Percentiles rank a stretch among this genome's conserved stretches.
Conservation (phyloP, 1,140 invertebrate species). For the Lethocerus indicus region DNA sequence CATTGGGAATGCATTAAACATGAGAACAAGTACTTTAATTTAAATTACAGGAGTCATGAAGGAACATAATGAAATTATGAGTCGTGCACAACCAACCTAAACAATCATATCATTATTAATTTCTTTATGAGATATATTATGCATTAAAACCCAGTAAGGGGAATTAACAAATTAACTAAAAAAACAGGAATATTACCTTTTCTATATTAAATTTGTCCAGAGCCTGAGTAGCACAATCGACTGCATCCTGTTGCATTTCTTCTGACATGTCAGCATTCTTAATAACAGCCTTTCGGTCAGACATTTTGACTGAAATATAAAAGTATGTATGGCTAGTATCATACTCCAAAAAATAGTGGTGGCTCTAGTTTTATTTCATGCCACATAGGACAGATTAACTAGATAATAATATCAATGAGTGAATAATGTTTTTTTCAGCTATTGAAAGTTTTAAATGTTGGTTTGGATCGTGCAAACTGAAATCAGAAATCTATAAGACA, state of each 20-base stretch:
- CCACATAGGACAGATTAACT: not conserved
- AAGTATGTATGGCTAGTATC: not conserved
- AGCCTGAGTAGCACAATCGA: slow-evolving; percentile 94
- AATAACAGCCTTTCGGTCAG: slow-evolving; percentile 96
- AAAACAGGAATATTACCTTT: slow-evolving; percentile 42
- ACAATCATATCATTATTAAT: too few species aligned
- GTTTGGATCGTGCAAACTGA: not conserved
- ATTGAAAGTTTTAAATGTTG: not conserved
- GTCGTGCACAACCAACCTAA: too few species aligned
- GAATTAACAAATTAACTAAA: not conserved
- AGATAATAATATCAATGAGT: not conserved
- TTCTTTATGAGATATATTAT: not conserved
- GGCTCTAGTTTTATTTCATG: not conserved
- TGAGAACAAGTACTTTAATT: too few species aligned
- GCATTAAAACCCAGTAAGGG: not conserved
- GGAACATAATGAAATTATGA: too few species aligned
- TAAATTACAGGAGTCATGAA: too few species aligned
- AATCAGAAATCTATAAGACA: not conserved
- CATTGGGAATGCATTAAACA: too few species aligned
- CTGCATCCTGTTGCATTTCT: slow-evolving; percentile 99
- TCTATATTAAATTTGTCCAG: slow-evolving; percentile 99
- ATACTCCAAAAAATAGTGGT: not conserved
- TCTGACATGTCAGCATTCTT: slow-evolving; percentile 99
- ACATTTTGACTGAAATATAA: slow-evolving; percentile 44
- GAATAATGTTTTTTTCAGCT: not conserved